Evolutionary conservation across 2,797 vertebrate genomes (phyloP), one percentile per base, ranked within the genome.

Genomic region (Holocentrus rufus): DNA sequence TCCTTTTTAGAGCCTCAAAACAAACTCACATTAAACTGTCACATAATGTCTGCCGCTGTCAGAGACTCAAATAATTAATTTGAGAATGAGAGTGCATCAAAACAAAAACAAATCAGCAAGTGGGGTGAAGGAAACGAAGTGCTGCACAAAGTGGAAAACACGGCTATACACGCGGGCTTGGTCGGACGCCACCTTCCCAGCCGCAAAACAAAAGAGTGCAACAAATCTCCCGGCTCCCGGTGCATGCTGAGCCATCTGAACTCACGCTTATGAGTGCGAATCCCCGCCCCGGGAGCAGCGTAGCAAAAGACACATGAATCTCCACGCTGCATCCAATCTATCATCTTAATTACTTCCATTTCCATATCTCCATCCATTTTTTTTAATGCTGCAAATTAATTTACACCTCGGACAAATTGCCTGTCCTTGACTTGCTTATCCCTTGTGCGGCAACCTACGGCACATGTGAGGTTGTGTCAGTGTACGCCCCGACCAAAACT

Each of bases 321-420:
- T 89, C 83, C 65, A 65, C 57, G 69, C 82, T 80, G 83, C 81
- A 81, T 83, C 85, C 88, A 89, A 94, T 94, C 90, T 89, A 91
- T 94, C 93, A 94, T 90, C 87, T 87, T 94, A 94, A 95, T 94
- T 92, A 90, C 89, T 90, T 90, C 83, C 86, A 90, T 88, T 92
- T 93, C 86, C 88, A 90, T 87, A 90, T 82, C 79, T 70, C 82
- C 80, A 76, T 92, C 82, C 85, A 74, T 84, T 89, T 89, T 76
- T 82, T 85, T 81, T 86, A 34, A 91, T 87, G 84, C 76, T 74
- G 85, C 87, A 91, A 92, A 92, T 93, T 87, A 89, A 93, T 93
- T 92, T 87, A 90, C 81, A 90, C 83, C 79, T 84, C 82, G 85
- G 81, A 92, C 85, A 88, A 92, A 92, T 90, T 88, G 79, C 81